These are phyloP conservation scores for Ivindomyrus marchei DNA, from an alignment of 2,113 vertebrate genomes.

Conservation along the genomic window DNA sequence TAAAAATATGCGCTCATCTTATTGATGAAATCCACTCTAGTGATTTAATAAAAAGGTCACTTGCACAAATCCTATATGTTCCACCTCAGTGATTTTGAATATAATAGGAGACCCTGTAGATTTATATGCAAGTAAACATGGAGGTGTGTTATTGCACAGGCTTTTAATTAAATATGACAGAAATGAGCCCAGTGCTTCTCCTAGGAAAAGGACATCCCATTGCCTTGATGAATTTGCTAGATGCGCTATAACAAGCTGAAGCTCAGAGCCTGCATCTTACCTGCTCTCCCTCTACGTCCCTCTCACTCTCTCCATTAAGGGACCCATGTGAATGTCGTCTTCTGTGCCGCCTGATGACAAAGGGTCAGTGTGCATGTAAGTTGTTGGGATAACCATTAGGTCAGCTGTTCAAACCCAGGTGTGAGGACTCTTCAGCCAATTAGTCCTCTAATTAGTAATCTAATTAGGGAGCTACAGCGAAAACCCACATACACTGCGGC, in stretches of 20 bases:
- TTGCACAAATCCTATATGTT: constrained; percentile 3
- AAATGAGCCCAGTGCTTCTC: background rate
- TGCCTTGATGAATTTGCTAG: background rate
- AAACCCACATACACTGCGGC: background rate
- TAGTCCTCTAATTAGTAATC: background rate
- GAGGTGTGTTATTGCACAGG: background rate
- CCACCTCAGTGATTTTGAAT: background rate
- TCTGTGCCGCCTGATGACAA: background rate
- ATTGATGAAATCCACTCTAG: background rate
- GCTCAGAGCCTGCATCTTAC: background rate
- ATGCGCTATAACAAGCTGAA: background rate
- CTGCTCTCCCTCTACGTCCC: background rate
- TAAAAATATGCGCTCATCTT: background rate
- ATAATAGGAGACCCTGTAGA: background rate
- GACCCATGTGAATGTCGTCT: background rate
- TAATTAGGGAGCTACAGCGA: background rate
- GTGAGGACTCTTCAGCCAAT: background rate
- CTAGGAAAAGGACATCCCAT: background rate
- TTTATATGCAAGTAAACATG: background rate
- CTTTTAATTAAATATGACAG: background rate
- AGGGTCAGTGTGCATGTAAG: background rate
- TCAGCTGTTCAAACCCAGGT: background rate
- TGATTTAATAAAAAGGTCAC: background rate
- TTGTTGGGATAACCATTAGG: background rate
- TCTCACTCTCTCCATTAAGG: background rate